phyloP scores from a whole-genome alignment of 2,113 vertebrate genomes.

The Clinocottus analis region DNA sequence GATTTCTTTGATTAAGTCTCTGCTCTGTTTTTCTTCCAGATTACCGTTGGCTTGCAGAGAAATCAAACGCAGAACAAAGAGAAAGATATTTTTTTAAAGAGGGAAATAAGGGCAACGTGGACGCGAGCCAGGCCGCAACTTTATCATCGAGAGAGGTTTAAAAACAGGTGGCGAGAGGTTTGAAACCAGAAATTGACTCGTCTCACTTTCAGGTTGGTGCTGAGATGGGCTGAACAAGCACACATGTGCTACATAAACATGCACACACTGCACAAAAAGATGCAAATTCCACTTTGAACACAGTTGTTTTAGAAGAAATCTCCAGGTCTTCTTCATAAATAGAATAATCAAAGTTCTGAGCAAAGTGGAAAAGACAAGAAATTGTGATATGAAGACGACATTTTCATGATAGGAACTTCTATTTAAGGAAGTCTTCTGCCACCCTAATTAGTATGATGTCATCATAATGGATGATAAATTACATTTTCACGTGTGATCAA shows the following conservation, averaged over 20 bases:
- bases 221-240: constrained; percentile 5
- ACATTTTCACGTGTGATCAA: constrained; percentile 21
- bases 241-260: too few relatives aligned
- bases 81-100: constrained; percentile 27
- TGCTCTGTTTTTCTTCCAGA: constrained; percentile 49
- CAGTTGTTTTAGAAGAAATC: not conserved
- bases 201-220: constrained; percentile 9
- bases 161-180: constrained; percentile 42
- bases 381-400: not conserved
- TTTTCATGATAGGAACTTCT: not conserved
- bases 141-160: constrained; percentile 18
- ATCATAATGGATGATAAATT: constrained; percentile 11
- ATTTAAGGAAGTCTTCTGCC: not conserved
- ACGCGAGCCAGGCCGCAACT: constrained; percentile 4
- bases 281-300: not conserved
- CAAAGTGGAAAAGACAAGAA: not conserved
- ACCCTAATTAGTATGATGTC: constrained; percentile 29
- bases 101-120: constrained; percentile 11
- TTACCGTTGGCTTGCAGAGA: constrained; percentile 42
- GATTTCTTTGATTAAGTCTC: constrained; percentile 58
- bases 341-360: not conserved
- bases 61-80: constrained; percentile 34
- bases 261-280: not conserved
- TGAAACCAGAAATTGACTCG: constrained; percentile 16
- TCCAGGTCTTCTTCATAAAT: not conserved